Conservation (phyloP, 2,888 invertebrate genomes). For the Cylloceria caligata region DNA sequence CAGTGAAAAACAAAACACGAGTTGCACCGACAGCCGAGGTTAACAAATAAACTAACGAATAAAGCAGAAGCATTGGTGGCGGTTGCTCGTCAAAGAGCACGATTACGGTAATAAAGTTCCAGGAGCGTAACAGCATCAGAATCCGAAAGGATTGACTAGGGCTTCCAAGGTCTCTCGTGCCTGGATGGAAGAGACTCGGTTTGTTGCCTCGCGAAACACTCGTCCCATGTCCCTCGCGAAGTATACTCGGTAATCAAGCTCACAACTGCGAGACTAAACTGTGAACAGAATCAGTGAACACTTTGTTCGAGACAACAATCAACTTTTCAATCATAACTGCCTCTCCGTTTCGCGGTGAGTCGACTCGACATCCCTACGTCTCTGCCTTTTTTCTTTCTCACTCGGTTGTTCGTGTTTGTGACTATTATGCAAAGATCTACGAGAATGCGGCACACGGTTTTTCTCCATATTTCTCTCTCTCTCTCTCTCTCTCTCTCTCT, state of each 20-base stretch:
- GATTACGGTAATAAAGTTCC: conserved; percentile 52
- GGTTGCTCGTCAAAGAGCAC: conserved; percentile 22
- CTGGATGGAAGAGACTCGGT: conserved; percentile 39
- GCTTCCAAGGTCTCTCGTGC: conserved; percentile 52
- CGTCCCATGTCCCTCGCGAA: conserved; percentile 21
- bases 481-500: background rate
- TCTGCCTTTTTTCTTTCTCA: conserved; percentile 49
- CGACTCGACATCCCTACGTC: conserved; percentile 37
- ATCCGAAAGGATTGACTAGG: conserved; percentile 46
- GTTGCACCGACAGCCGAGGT: conserved; percentile 30
- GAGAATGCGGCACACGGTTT: conserved; percentile 3
- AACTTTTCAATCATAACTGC: conserved; percentile 80
- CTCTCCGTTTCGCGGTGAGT: conserved; percentile 72
- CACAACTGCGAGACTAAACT: conserved; percentile 68
- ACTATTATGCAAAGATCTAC: conserved; percentile 8
- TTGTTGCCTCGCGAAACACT: conserved; percentile 12
- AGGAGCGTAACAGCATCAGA: conserved; percentile 44
- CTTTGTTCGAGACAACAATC: conserved; percentile 81
- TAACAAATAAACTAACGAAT: conserved; percentile 56
- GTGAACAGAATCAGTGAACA: conserved; percentile 79
- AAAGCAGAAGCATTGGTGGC: conserved; percentile 41
- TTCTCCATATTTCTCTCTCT: conserved; percentile 11
- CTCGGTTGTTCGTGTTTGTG: conserved; percentile 31
- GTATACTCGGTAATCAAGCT: conserved; percentile 57
- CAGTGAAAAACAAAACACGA: conserved; percentile 20